A percentile compares a stretch with the other conserved stretches of the same genome.
Evolutionary conservation across 2,888 invertebrate genomes (phyloP).

Genomic region (Hofmannophila pseudospretella): DNA sequence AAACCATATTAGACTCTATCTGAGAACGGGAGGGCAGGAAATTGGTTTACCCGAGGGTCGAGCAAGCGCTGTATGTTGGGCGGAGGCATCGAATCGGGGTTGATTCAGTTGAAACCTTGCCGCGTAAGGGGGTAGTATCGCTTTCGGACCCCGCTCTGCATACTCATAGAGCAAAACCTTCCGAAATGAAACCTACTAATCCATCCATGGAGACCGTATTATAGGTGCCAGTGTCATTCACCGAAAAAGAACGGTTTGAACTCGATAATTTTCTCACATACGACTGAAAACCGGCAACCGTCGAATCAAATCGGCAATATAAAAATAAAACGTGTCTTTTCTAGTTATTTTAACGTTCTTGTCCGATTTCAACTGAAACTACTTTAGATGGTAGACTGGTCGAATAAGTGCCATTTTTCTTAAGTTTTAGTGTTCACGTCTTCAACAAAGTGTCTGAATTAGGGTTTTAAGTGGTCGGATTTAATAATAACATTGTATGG

Average conservation of each 20-base stretch:
- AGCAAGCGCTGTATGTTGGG: slow-evolving; percentile 76
- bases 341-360: slow-evolving; percentile 20
- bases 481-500: slow-evolving; percentile 43
- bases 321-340: slow-evolving; percentile 56
- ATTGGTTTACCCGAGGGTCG: slow-evolving; percentile 31
- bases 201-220: slow-evolving; percentile 39
- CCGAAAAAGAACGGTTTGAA: slow-evolving; percentile 16
- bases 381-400: slow-evolving; percentile 17
- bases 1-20: slow-evolving; percentile 37
- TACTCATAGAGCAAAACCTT: slow-evolving; percentile 60
- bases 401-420: slow-evolving; percentile 27
- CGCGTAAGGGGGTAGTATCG: slow-evolving; percentile 63
- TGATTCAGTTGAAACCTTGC: slow-evolving; percentile 72
- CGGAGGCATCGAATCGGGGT: slow-evolving; percentile 73
- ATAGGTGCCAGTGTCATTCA: slow-evolving; percentile 39
- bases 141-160: slow-evolving; percentile 51
- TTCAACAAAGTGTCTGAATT: slow-evolving; percentile 23
- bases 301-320: slow-evolving; percentile 40
- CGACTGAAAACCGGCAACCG: slow-evolving; percentile 40
- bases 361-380: slow-evolving; percentile 22
- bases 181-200: slow-evolving; percentile 57
- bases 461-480: slow-evolving; percentile 36
- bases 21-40: slow-evolving; percentile 25
- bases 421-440: slow-evolving; percentile 29
- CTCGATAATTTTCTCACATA: slow-evolving; percentile 16